Base-by-base conservation (phyloP, 2,888 invertebrate genomes). In the Abrostola tripartita region DNA sequence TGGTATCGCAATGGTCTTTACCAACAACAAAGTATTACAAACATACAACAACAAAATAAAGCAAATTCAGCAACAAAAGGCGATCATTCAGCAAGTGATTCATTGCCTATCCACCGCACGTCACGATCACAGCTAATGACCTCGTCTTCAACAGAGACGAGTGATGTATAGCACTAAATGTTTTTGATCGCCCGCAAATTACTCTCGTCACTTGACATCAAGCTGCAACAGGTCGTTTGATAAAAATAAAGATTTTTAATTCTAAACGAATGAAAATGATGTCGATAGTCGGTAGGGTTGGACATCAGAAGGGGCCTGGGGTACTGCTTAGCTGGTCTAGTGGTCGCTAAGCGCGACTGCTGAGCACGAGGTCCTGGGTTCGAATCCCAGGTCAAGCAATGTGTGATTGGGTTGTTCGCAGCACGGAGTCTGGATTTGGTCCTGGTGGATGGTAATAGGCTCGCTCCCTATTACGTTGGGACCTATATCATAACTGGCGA, bases 51-150 rank as follows among this genome's bases (percentile, higher is more conserved):
- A 24, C 24, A 24, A 24, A 24, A 24, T 4, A 24, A 24, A 24
- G 24, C 24, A 24, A 24, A 24, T 24, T 24, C 24, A 47, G 12
- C 40, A 35, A 7, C 8, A 12, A 37, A 51, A 53, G 62, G 5
- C 35, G 37, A 38, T 36, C 50, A 42, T 40, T 37, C 11, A 47
- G 38, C 35, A 14, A 52, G 50, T 55, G 24, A 65, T 61, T 50
- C 41, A 65, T 75, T 58, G 41, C 35, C n/a, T 7, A 50, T 47
- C 54, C 12, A 58, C 42, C 35, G 49, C 62, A 63, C 44, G 37
- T 5, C 47, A 51, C 50, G 57, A 63, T 51, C 40, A 36, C 47
- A 51, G 52, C 42, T 56, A 56, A 63, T 71, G 38, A 24, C 12
- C 9, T 10, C 40, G 68, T 73, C 60, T 57, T 6, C 10, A 10